phyloP scores from a whole-genome alignment of 2,113 vertebrate genomes.

The Telmatochromis sp. region DNA sequence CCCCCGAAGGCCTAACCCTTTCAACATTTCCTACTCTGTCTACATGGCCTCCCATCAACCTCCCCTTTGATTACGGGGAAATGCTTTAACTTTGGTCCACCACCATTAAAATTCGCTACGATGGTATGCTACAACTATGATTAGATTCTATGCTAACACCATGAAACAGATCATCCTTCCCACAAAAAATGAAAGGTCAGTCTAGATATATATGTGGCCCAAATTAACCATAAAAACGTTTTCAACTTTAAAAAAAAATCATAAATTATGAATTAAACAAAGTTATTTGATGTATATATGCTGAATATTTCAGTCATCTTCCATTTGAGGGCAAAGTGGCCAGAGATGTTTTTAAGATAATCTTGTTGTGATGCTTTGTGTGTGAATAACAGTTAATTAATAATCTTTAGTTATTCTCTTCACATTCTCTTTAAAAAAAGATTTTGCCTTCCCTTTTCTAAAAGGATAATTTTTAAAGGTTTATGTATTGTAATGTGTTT shows the following conservation, averaged over 20 bases:
- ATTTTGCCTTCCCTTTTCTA: not conserved
- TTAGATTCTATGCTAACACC: not conserved
- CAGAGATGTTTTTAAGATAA: not conserved
- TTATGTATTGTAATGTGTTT: not conserved
- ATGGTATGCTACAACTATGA: not conserved
- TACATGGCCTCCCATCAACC: not conserved
- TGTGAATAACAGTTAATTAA: not conserved
- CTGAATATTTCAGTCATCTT: not conserved
- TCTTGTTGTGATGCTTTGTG: not conserved
- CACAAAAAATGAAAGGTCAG: not conserved
- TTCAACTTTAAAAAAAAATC: rapidly evolving
- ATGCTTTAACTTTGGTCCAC: not conserved
- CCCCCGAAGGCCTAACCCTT: not conserved
- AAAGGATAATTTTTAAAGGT: not conserved
- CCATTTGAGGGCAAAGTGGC: not conserved
- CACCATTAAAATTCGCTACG: not conserved
- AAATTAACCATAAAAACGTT: not conserved
- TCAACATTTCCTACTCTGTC: not conserved
- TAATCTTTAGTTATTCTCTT: not conserved
- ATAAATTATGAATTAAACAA: not conserved
- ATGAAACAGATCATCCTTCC: not conserved
- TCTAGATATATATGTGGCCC: not conserved
- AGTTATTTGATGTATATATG: not conserved
- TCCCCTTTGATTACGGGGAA: not conserved
- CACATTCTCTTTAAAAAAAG: not conserved